Evolutionary conservation across 2,113 vertebrate genomes (phyloP).

Genomic region (Dasypus novemcinctus): DNA sequence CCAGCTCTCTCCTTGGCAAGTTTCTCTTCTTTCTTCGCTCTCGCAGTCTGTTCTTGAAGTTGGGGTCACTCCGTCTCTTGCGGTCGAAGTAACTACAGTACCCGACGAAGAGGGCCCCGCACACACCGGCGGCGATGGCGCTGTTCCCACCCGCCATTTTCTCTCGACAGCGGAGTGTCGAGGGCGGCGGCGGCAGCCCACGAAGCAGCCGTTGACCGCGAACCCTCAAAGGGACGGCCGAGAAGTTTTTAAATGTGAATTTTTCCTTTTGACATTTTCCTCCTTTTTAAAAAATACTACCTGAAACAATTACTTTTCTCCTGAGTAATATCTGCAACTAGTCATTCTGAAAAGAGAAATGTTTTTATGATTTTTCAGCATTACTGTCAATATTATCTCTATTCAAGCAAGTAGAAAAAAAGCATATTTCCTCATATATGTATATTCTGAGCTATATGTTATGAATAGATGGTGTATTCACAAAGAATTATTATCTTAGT

Average conservation of each 20-base stretch:
- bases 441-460: background rate
- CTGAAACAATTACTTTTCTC: background rate
- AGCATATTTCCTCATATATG: background rate
- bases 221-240: accelerated
- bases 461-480: background rate
- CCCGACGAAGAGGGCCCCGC: constrained; percentile 89
- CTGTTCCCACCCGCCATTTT: constrained; percentile 88
- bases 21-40: no score
- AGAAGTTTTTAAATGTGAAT: background rate
- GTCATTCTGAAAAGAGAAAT: background rate
- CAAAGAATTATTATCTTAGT: background rate
- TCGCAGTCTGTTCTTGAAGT: constrained; percentile 90
- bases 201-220: background rate
- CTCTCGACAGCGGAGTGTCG: background rate
- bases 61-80: constrained; percentile 91
- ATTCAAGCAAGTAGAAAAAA: background rate
- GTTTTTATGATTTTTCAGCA: background rate
- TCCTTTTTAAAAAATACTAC: background rate
- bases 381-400: background rate
- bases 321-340: background rate
- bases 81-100: constrained; percentile 95
- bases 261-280: background rate
- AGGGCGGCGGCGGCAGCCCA: background rate
- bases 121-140: constrained; percentile 88
- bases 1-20: no score